Conservation (phyloP, 2,888 invertebrate genomes). For the Brenthis ino region DNA sequence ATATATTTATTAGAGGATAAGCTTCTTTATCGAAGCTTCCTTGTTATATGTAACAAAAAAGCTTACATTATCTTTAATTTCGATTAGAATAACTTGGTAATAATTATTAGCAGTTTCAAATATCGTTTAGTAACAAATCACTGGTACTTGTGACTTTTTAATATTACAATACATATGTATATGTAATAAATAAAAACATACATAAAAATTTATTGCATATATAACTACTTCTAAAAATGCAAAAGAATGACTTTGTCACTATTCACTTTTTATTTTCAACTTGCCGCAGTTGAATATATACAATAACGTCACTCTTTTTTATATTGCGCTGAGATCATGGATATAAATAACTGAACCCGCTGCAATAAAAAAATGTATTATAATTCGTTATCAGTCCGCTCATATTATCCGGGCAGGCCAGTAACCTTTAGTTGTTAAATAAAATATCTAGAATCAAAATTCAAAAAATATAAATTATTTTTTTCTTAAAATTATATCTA, state of each 20-base stretch:
- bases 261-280: slow-evolving; percentile 15
- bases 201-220: neutral
- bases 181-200: neutral
- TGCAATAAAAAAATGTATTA: slow-evolving; percentile 33
- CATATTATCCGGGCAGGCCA: slow-evolving; percentile 28
- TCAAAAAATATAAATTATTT: too few species aligned
- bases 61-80: too few species aligned
- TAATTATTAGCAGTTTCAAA: too few species aligned
- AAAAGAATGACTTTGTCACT: neutral
- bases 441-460: neutral
- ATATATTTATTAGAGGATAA: slow-evolving; percentile 19
- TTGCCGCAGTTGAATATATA: neutral
- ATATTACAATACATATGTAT: too few species aligned
- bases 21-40: neutral
- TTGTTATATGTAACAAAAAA: too few species aligned
- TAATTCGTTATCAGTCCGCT: slow-evolving; percentile 34
- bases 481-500: too few species aligned
- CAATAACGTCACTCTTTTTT: slow-evolving; percentile 30
- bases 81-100: too few species aligned
- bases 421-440: slow-evolving; percentile 24
- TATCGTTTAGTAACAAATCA: too few species aligned
- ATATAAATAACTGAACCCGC: slow-evolving; percentile 41
- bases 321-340: slow-evolving; percentile 59
- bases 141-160: too few species aligned
- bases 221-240: neutral